Conservation (phyloP, 2,888 invertebrate genomes). For the Lepas anatifera region DNA sequence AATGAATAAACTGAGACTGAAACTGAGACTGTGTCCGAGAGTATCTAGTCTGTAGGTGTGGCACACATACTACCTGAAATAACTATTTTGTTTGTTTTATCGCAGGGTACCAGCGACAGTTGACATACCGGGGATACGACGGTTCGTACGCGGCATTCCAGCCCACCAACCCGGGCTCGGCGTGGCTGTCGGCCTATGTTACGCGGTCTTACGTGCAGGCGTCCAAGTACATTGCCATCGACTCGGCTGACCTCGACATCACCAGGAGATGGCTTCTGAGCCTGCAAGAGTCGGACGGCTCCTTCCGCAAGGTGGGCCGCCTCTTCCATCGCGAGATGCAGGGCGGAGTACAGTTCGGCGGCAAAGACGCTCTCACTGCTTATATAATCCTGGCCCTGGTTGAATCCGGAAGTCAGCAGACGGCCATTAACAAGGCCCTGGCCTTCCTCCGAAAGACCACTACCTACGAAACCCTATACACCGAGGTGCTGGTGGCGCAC, state of each 20-base stretch:
- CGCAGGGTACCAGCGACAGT: conserved; percentile 62
- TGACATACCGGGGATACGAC: conserved; percentile 57
- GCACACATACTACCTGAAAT: no score
- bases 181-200: conserved; percentile 19
- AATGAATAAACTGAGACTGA: no score
- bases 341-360: not conserved
- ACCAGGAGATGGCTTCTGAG: conserved; percentile 11
- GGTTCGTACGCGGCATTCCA: conserved; percentile 64
- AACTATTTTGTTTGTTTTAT: no score
- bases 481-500: conserved; percentile 8
- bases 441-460: not conserved
- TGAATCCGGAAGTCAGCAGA: conserved; percentile 33
- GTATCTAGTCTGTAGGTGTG: no score
- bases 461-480: not conserved
- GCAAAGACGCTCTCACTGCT: conserved; percentile 49
- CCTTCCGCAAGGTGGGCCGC: conserved; percentile 12
- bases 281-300: conserved; percentile 14
- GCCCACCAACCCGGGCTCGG: conserved; percentile 11
- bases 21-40: no score
- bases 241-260: not conserved
- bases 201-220: conserved; percentile 16
- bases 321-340: conserved; percentile 4
- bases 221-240: conserved; percentile 16
- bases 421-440: not conserved
- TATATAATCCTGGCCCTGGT: conserved; percentile 53